These are phyloP conservation scores for Grapholita molesta DNA, from an alignment of 1,140 invertebrate genomes.

Conservation along the genomic window DNA sequence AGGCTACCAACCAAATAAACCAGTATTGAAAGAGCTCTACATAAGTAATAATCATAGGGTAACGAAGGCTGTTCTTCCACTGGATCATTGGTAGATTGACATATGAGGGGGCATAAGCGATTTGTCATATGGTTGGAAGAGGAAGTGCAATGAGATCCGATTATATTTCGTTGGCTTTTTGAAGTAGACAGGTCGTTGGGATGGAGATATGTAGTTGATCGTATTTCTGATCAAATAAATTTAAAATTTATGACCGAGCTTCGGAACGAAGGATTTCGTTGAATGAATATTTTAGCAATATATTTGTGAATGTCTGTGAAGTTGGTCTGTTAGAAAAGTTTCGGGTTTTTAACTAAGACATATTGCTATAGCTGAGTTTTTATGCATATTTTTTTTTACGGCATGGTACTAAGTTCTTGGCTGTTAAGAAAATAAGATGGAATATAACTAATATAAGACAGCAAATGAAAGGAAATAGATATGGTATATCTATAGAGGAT, in stretches of 20 bases:
- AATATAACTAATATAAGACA: no score
- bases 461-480: no score
- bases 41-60: background rate
- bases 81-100: background rate
- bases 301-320: background rate
- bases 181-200: background rate
- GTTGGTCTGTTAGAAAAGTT: background rate
- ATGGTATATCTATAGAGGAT: no score
- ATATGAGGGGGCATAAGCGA: background rate
- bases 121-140: background rate
- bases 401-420: no score
- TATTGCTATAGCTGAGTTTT: no score
- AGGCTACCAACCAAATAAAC: background rate
- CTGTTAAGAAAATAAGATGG: no score
- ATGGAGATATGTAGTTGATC: background rate
- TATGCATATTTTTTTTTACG: no score
- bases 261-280: background rate
- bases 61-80: background rate
- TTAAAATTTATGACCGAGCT: background rate
- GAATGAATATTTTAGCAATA: background rate
- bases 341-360: no score
- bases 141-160: background rate
- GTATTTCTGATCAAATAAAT: background rate
- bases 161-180: background rate
- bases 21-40: background rate